phyloP scores from a whole-genome alignment of 2,797 vertebrate genomes.

The Chloroceryle inda region DNA sequence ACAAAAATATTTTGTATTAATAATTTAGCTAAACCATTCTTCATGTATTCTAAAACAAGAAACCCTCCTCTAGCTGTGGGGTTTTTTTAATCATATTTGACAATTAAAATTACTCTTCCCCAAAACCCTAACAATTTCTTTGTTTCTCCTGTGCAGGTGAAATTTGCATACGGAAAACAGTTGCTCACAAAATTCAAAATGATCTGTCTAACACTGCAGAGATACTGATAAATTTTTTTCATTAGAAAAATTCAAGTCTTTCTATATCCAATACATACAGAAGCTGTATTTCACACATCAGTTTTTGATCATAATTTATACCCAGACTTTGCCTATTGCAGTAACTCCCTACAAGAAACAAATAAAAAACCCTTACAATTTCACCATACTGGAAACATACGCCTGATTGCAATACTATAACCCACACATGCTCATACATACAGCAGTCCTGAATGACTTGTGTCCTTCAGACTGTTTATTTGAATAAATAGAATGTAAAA shows the following conservation, averaged over 20 bases:
- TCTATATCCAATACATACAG: neutral
- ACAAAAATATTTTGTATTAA: conserved; percentile 32
- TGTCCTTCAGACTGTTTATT: neutral
- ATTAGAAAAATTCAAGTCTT: neutral
- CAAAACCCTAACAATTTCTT: neutral
- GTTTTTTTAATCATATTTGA: neutral
- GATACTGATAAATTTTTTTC: conserved; percentile 45
- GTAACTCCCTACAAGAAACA: neutral
- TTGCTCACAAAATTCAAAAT: conserved; percentile 34
- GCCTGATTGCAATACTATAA: neutral
- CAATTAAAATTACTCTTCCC: neutral
- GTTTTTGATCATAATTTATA: neutral
- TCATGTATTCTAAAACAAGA: neutral
- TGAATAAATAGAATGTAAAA: neutral
- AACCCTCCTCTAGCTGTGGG: neutral
- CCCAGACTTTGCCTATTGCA: neutral
- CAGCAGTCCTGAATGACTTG: neutral
- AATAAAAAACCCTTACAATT: neutral
- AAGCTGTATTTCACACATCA: conserved; percentile 5
- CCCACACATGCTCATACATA: neutral
- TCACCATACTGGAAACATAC: neutral
- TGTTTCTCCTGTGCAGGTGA: neutral
- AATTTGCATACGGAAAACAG: neutral
- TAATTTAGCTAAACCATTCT: conserved; percentile 28
- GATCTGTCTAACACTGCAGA: conserved; percentile 2